Evolutionary conservation across 2,797 vertebrate genomes (phyloP).

Genomic region (Ctenochaetus hawaiiensis): DNA sequence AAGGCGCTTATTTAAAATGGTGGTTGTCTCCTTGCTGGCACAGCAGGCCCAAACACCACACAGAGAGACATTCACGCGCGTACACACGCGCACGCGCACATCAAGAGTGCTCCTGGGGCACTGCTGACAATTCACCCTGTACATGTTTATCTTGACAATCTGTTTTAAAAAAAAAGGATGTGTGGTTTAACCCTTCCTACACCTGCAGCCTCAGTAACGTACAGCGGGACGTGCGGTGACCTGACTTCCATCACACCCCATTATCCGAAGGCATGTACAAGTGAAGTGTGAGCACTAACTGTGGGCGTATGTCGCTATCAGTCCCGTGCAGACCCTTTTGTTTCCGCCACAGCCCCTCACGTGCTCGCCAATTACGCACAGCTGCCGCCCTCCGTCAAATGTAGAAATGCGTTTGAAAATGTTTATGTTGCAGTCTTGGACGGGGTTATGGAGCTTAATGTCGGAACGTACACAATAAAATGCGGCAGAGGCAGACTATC

Average conservation of each 20-base stretch:
- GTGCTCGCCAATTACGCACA: slow-evolving; percentile 74
- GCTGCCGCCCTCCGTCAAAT: slow-evolving; percentile 28
- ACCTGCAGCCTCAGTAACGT: slow-evolving; percentile 26
- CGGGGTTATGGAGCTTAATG: neutral
- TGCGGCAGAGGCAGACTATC: slow-evolving; percentile 68
- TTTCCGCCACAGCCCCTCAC: slow-evolving; percentile 76
- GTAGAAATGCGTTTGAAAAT: slow-evolving; percentile 7
- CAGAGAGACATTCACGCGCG: slow-evolving; percentile 33
- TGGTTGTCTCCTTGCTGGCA: slow-evolving; percentile 77
- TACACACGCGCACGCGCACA: slow-evolving; percentile 15
- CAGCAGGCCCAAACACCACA: slow-evolving; percentile 60
- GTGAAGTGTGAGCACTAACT: slow-evolving; percentile 62
- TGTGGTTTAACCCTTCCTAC: slow-evolving; percentile 37
- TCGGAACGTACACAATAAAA: slow-evolving; percentile 52
- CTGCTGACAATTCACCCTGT: slow-evolving; percentile 59
- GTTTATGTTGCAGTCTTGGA: neutral
- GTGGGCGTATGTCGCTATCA: slow-evolving; percentile 72
- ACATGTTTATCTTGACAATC: slow-evolving; percentile 49
- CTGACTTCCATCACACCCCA: slow-evolving; percentile 32
- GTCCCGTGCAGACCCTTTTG: slow-evolving; percentile 78
- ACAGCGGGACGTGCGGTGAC: slow-evolving; percentile 25
- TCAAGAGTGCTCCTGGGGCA: slow-evolving; percentile 33
- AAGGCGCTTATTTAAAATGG: slow-evolving; percentile 84
- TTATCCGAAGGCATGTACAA: slow-evolving; percentile 17
- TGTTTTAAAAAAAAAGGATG: neutral